phyloP scores from a whole-genome alignment of 2,888 invertebrate species.

The Pterostichus niger region DNA sequence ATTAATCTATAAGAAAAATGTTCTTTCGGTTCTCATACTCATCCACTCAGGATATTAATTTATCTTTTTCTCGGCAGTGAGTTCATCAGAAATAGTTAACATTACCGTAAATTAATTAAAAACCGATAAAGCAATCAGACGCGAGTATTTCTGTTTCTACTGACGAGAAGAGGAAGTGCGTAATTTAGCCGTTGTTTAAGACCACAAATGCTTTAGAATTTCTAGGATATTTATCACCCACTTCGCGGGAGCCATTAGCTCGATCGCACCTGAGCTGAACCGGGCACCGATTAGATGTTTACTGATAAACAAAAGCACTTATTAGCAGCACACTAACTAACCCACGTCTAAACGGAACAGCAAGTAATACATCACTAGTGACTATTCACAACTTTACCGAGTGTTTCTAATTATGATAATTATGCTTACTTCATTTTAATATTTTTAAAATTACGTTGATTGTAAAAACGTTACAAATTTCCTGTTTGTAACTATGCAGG shows the following conservation, averaged over 20 bases:
- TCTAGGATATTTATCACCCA: slow-evolving; percentile 29
- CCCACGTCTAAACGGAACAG: slow-evolving; percentile 20
- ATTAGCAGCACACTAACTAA: slow-evolving; percentile 24
- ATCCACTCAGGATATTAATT: neutral
- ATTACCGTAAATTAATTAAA: slow-evolving; percentile 46
- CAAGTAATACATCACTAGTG: slow-evolving; percentile 32
- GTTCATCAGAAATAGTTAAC: slow-evolving; percentile 10
- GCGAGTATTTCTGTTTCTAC: neutral
- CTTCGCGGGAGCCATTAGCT: slow-evolving; percentile 29
- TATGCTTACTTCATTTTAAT: slow-evolving; percentile 44
- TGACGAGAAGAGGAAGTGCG: slow-evolving; percentile 3
- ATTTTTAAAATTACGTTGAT: slow-evolving; percentile 21
- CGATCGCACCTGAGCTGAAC: slow-evolving; percentile 45
- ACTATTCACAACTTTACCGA: slow-evolving; percentile 40
- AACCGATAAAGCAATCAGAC: slow-evolving; percentile 38
- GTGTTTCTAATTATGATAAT: slow-evolving; percentile 52
- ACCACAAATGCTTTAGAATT: slow-evolving; percentile 16
- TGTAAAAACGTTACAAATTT: slow-evolving; percentile 34
- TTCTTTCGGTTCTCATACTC: slow-evolving; percentile 36
- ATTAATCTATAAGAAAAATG: slow-evolving; percentile 48
- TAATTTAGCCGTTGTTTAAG: slow-evolving; percentile 37
- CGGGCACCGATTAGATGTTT: slow-evolving; percentile 33
- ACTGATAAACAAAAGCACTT: slow-evolving; percentile 28
- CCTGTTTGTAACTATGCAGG: slow-evolving; percentile 21
- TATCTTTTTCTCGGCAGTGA: slow-evolving; percentile 30